Evolutionary conservation across 1,140 invertebrate species (phyloP).

Genomic region (Papilio xuthus): DNA sequence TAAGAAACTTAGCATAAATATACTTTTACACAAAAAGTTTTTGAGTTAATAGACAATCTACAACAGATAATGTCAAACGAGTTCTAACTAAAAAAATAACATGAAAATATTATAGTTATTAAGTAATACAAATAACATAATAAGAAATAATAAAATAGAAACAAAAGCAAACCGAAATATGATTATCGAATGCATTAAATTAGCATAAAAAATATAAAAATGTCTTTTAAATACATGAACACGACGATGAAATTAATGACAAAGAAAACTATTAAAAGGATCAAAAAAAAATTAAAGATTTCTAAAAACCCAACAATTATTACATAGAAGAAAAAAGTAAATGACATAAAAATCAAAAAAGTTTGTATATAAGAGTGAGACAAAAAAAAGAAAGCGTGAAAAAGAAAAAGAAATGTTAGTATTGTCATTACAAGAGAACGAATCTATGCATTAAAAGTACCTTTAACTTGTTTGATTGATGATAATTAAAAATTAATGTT

Average conservation of each 20-base stretch:
- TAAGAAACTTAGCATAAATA: slow-evolving; percentile 1
- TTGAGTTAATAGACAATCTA: neutral
- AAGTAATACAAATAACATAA: neutral
- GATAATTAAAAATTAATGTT: neutral
- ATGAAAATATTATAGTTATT: neutral
- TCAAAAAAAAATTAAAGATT: neutral
- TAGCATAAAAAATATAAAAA: neutral
- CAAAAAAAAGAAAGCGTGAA: neutral
- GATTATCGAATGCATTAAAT: neutral
- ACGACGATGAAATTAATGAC: neutral
- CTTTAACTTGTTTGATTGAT: too few relatives aligned
- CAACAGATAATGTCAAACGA: neutral
- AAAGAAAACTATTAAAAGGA: neutral
- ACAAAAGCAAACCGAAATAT: neutral
- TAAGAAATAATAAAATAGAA: neutral
- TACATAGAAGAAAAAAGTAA: neutral
- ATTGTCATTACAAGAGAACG: neutral
- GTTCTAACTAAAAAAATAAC: neutral
- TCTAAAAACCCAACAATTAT: neutral
- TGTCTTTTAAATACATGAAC: neutral
- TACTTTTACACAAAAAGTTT: neutral
- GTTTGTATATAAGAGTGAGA: neutral
- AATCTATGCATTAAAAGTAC: neutral
- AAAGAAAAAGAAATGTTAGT: too few relatives aligned
- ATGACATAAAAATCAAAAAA: neutral